Base-by-base conservation (phyloP, 2,113 vertebrate species). In the Malaclemys terrapin region DNA sequence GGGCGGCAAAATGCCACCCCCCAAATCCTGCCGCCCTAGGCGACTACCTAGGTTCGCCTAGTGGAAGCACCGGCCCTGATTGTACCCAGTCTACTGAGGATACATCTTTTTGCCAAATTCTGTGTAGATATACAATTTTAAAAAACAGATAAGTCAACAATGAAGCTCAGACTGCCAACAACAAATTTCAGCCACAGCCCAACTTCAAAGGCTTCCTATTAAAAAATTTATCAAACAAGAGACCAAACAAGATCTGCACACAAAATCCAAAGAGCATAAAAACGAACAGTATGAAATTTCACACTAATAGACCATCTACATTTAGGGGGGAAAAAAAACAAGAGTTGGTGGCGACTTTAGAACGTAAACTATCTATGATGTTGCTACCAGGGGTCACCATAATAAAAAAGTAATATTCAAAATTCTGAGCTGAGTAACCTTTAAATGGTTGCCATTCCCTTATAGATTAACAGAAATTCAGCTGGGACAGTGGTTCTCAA, bases 161-260 rank as follows among this genome's bases (percentile, higher is more conserved):
- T 53, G 10, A 2, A 24, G 52, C 35, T 8, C 0, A 78, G 27
- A 79, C n/a, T 13, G 1, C 24, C 27, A 56, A 75, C 3, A 19
- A 82, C 38, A 62, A 80, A 17, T 56, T 87, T 80, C 52, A 76
- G 57, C 62, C 6, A 20, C 35, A 35, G 29, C 16, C 4, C 7
- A 83, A 6, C 56, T 62, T 87, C 84, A 93, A 0, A 13, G 29
- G 42, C 4, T 3, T 56, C 3, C 24, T 49, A 19, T 42, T 62
- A 85, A 29, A 49, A 52, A 80, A 1, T 9, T 52, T 38, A 65
- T 22, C 16, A 3, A 50, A 50, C 17, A 0, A 56, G n/a, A 86
- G 89, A 10, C 3, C 22, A 31, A 86, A 88, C 12, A 83, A 80
- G 85, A 93, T 17, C 1, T 38, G 14, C 11, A 52, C 20, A 50